phyloP scores from a whole-genome alignment of 2,113 vertebrate species.

The Hassar affinis region DNA sequence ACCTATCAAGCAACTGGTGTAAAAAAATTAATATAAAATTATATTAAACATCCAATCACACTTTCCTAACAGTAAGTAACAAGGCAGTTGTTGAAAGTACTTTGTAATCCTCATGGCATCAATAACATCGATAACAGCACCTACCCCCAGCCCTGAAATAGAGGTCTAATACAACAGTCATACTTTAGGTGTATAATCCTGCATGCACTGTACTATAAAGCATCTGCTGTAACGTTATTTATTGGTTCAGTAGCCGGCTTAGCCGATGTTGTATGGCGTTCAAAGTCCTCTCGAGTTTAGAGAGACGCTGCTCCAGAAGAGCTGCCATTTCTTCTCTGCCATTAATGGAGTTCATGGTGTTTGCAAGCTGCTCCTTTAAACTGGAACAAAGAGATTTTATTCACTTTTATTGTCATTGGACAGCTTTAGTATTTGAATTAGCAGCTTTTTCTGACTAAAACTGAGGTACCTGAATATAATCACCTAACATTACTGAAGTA shows the following conservation, averaged over 20 bases:
- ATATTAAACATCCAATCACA: not conserved
- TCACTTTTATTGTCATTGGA: not conserved
- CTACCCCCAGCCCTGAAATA: not conserved
- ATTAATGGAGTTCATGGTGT: conserved; percentile 58
- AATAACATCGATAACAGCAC: not conserved
- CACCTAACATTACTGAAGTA: not conserved
- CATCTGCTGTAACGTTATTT: conserved; percentile 19
- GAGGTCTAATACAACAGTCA: not conserved
- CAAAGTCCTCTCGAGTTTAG: conserved; percentile 65
- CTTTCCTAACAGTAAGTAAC: not conserved
- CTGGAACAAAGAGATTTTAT: conserved; percentile 51
- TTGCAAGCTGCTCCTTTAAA: conserved; percentile 66
- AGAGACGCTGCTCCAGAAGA: conserved; percentile 67
- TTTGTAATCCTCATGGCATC: not conserved
- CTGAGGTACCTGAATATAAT: not conserved
- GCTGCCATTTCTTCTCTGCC: conserved; percentile 57
- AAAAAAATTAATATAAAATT: not conserved
- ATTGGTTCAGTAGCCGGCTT: conserved; percentile 61
- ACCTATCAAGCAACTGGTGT: not conserved
- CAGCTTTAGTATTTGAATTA: too few relatives aligned
- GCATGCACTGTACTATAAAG: not conserved
- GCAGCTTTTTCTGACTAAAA: not conserved
- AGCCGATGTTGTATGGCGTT: conserved; percentile 66
- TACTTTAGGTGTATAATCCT: not conserved
- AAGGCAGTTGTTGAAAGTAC: not conserved